Evolutionary conservation across 2,113 vertebrate genomes (phyloP), one percentile per base, ranked within the genome.

Genomic region (Campylorhamphus procurvoides): DNA sequence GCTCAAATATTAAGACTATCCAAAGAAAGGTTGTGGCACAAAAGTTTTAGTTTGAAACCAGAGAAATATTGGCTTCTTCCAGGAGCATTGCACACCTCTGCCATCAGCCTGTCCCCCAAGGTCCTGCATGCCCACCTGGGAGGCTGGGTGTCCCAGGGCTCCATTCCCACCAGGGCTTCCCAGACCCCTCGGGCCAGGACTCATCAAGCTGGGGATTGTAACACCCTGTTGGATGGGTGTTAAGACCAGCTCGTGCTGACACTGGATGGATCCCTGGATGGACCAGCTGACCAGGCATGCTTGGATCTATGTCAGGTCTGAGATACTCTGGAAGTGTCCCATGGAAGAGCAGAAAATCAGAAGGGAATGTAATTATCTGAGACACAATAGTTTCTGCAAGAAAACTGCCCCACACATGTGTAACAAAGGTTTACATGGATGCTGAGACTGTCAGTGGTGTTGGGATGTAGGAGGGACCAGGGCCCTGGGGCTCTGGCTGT

Each of bases 71-170:
- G 17, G 28, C 42, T 82, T 82, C 62, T 78, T 67, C 73, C 39
- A 37, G 80, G 29, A 79, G 15, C 4, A 1, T 3, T 46, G n/a
- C n/a, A 37, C 10, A 14, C 8, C 11, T 14, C 39, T 63, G 62
- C 46, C 7, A 0, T 35, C 42, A 39, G 5, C 31, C 35, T 47
- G 35, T 68, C 31, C 31, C 42, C 53, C 22, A 8, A 6, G 12
- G 29, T 60, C 37, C 52, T 28, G 4, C 7, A 33, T 0, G 0
- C 29, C 56, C 2, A 1, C 12, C 35, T 29, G 59, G 18, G 47
- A 84, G 10, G 13, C 0, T 46, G 59, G 46, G 33, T 55, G 39
- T n/a, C 46, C 73, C n/a, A 33, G 4, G 16, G 58, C 10, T 40
- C 24, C 7, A 0, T 28, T 86, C 56, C 40, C 6, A 10, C 24